A percentile compares a stretch with the other conserved stretches of the same genome.
phyloP scores from a whole-genome alignment of 2,113 vertebrate species.

The Centropristis striata region DNA sequence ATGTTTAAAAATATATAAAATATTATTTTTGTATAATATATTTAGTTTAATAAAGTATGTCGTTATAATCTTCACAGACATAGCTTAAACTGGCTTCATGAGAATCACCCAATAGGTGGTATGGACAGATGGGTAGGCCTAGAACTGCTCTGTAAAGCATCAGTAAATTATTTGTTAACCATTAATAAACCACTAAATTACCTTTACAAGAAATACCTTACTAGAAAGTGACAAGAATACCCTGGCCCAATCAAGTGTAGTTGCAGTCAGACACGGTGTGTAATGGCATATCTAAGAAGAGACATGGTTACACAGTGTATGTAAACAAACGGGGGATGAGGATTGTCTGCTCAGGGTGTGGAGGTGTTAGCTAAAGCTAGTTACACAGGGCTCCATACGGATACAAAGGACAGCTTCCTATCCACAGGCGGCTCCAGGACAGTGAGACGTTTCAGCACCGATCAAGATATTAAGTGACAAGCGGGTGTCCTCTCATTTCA shows the following conservation, averaged over 20 bases:
- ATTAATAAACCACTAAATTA: not conserved
- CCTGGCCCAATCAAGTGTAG: not conserved
- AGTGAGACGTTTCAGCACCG: slow-evolving; percentile 4
- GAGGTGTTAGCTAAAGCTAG: slow-evolving; percentile 34
- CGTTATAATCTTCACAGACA: too few relatives aligned
- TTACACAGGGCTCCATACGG: slow-evolving; percentile 10
- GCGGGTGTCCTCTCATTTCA: slow-evolving; percentile 24
- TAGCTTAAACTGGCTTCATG: too few relatives aligned
- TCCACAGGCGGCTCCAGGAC: not conserved
- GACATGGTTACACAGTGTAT: not conserved
- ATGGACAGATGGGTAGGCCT: not conserved
- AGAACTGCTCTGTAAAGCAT: not conserved
- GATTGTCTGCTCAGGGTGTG: slow-evolving; percentile 31
- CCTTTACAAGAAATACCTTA: not conserved
- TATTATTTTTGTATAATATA: too few relatives aligned
- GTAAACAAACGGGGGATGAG: not conserved
- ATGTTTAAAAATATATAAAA: too few relatives aligned
- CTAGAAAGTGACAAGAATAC: not conserved
- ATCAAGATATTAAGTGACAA: slow-evolving; percentile 34
- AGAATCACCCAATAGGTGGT: not conserved
- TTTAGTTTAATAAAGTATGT: too few relatives aligned
- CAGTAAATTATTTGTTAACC: not conserved
- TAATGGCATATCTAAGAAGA: not conserved
- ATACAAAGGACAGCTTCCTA: not conserved
- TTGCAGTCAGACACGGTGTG: too few relatives aligned